phyloP scores from a whole-genome alignment of 2,113 vertebrate species.

The mouse (Mus musculus) region GRCm39 chr17:72646501-72647000 shows the following conservation, averaged over 20 bases:
- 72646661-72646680: conserved; percentile 11
- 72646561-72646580: conserved; percentile 60
- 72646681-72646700: not conserved
- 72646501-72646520: not conserved
- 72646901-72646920: not conserved
- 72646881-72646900: conserved; percentile 11
- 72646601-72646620: conserved; percentile 23
- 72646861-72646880: not conserved
- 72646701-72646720: conserved; percentile 24
- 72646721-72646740: conserved; percentile 44
- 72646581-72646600: not conserved
- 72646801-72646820: conserved; percentile 2
- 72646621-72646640: conserved; percentile 3
- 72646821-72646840: not conserved
- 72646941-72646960: conserved; percentile 7
- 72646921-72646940: not conserved
- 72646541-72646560: not conserved
- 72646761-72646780: conserved; percentile 37
- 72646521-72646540: not conserved
- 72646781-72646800: conserved; percentile 35
- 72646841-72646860: conserved; percentile 25
- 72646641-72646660: conserved; percentile 9
- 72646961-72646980: not conserved
- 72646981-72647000: not conserved
- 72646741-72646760: conserved; percentile 4